Percentiles rank a stretch among this genome's conserved stretches.
These are phyloP conservation scores for Damaliscus lunatus DNA, from an alignment of 2,113 vertebrate species.

Conservation along the genomic window DNA sequence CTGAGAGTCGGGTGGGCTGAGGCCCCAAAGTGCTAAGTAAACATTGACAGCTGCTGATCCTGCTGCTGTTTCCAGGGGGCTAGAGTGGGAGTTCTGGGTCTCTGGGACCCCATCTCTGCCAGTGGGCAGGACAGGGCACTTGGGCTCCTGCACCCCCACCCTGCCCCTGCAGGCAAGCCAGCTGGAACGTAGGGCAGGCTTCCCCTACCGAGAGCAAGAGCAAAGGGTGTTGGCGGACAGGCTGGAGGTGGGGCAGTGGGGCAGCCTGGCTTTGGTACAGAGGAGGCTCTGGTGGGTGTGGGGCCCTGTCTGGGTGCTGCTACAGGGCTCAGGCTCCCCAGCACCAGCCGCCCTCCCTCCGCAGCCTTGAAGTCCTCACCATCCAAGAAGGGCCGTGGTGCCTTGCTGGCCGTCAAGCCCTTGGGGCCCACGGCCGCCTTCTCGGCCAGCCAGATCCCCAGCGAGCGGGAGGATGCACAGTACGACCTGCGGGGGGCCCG, in stretches of 20 bases:
- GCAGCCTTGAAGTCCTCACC: slow-evolving; percentile 97
- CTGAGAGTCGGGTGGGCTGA: not conserved
- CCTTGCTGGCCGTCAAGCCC: slow-evolving; percentile 87
- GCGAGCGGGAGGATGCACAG: slow-evolving; percentile 90
- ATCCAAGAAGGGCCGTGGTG: slow-evolving; percentile 94
- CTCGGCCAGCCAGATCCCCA: slow-evolving; percentile 93
- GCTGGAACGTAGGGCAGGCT: not conserved
- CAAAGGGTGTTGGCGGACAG: not conserved
- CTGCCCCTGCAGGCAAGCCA: not conserved
- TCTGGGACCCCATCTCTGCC: not conserved
- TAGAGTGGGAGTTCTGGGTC: not conserved
- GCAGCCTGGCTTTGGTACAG: not conserved
- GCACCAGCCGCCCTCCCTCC: not conserved
- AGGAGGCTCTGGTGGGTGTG: rapidly evolving
- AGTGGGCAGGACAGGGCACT: not conserved
- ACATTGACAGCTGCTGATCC: not conserved
- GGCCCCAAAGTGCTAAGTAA: not conserved
- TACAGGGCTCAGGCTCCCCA: rapidly evolving
- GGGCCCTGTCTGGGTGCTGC: not conserved
- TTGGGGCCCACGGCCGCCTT: slow-evolving; percentile 90
- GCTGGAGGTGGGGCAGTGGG: not conserved
- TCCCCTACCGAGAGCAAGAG: not conserved
- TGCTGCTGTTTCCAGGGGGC: not conserved
- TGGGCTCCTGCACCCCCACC: not conserved
- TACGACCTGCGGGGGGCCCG: slow-evolving; percentile 92